Evolutionary conservation across 2,888 invertebrate genomes (phyloP).

Genomic region (Thecophora atra): DNA sequence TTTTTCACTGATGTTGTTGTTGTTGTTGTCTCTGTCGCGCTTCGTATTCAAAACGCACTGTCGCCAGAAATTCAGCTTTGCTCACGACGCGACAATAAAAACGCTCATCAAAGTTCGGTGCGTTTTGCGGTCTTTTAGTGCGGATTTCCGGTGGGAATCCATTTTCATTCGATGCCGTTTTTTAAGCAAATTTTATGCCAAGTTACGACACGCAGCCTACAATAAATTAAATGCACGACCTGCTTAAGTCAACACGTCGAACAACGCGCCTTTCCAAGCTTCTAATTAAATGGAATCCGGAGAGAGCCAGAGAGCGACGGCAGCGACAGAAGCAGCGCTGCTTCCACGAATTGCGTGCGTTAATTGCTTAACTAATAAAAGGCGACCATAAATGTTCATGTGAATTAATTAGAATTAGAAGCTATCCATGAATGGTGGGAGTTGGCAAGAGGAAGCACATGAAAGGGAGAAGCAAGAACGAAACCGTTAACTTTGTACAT

Average conservation of each 20-base stretch:
- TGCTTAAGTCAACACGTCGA: neutral
- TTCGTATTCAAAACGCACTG: slow-evolving; percentile 9
- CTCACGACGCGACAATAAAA: too few relatives aligned
- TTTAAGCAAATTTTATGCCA: slow-evolving; percentile 19
- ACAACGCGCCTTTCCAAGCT: neutral
- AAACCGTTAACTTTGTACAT: neutral
- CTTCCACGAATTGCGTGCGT: neutral
- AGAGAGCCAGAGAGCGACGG: neutral
- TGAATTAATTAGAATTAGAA: slow-evolving; percentile 18
- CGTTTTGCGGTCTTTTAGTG: slow-evolving; percentile 16
- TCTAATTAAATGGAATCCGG: slow-evolving; percentile 22
- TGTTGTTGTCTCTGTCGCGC: neutral
- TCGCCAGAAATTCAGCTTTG: too few relatives aligned
- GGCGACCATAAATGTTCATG: slow-evolving; percentile 19
- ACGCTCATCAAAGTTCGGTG: too few relatives aligned
- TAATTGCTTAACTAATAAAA: slow-evolving; percentile 13
- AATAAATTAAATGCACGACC: slow-evolving; percentile 10
- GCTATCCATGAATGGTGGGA: slow-evolving; percentile 21
- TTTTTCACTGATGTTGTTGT: neutral
- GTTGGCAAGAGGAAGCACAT: neutral
- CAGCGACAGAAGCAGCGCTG: neutral
- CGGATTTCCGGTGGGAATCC: slow-evolving; percentile 33
- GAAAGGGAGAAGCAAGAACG: neutral
- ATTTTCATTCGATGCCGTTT: slow-evolving; percentile 16
- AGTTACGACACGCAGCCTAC: slow-evolving; percentile 10